These are phyloP conservation scores for Psephotus haematonotus DNA, from an alignment of 2,113 vertebrate species.

Conservation along the genomic window DNA sequence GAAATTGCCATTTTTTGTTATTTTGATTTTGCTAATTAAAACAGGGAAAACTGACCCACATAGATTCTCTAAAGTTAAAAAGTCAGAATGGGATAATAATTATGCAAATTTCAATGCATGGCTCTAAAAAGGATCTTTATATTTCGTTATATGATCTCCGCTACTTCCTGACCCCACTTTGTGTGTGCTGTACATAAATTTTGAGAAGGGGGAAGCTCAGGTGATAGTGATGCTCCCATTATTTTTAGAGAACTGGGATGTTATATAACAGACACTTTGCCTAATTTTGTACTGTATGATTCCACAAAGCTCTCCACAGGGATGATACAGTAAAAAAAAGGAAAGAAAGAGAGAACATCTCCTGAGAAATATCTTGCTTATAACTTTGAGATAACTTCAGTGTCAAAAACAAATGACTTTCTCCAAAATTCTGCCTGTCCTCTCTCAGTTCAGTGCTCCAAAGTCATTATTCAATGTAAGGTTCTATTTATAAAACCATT, in stretches of 20 bases:
- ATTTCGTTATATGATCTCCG: not conserved
- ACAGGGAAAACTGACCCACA: slow-evolving; percentile 62
- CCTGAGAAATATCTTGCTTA: slow-evolving; percentile 61
- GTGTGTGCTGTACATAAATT: not conserved
- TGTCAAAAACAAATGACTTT: slow-evolving; percentile 66
- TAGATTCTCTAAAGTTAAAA: slow-evolving; percentile 67
- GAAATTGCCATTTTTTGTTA: slow-evolving; percentile 68
- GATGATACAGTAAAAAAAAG: slow-evolving; percentile 25
- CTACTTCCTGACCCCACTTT: not conserved
- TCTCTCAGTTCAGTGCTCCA: slow-evolving; percentile 47
- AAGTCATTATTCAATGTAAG: slow-evolving; percentile 54
- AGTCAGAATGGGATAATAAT: slow-evolving; percentile 65
- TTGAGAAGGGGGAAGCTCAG: not conserved
- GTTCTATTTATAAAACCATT: slow-evolving; percentile 61
- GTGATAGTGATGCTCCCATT: not conserved
- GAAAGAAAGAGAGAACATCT: slow-evolving; percentile 38
- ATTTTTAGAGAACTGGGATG: slow-evolving; percentile 53
- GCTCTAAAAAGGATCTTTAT: not conserved
- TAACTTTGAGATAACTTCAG: slow-evolving; percentile 69
- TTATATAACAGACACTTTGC: slow-evolving; percentile 61
- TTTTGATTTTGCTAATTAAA: slow-evolving; percentile 73
- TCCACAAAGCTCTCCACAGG: slow-evolving; percentile 28
- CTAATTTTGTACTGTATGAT: slow-evolving; percentile 57
- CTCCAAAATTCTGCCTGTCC: slow-evolving; percentile 34
- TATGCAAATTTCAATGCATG: slow-evolving; percentile 52